Percentiles rank a stretch among this genome's conserved stretches.
Conservation (phyloP, 2,113 vertebrate species). For the Ciconia stormi region DNA sequence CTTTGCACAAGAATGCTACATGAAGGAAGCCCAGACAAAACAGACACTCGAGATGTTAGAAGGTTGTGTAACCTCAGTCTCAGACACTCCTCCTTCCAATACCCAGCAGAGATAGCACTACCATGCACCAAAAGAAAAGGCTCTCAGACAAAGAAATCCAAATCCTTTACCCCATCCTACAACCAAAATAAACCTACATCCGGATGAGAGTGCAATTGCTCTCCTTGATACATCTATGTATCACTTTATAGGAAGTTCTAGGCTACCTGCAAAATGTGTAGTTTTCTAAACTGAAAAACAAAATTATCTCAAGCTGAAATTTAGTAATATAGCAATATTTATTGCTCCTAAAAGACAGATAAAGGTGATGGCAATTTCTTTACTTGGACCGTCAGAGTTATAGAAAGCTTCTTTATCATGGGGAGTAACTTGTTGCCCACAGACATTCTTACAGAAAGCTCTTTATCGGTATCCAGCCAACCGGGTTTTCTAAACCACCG, state of each 20-base stretch:
- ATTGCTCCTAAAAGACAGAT: constrained; percentile 70
- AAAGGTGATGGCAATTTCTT: constrained; percentile 71
- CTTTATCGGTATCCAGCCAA: constrained; percentile 68
- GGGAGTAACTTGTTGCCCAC: constrained; percentile 50
- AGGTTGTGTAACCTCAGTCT: constrained; percentile 68
- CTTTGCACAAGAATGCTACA: constrained; percentile 78
- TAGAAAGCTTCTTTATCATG: not conserved
- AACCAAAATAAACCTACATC: not conserved
- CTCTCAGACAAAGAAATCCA: constrained; percentile 48
- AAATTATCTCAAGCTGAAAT: not conserved
- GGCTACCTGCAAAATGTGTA: not conserved
- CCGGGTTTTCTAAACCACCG: constrained; percentile 68
- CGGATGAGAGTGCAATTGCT: not conserved
- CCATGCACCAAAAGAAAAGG: constrained; percentile 48
- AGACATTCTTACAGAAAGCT: constrained; percentile 75
- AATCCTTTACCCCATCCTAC: not conserved
- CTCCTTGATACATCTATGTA: not conserved
- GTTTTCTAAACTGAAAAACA: not conserved
- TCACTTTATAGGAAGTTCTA: not conserved
- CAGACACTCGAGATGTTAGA: constrained; percentile 86
- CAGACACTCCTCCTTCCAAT: constrained; percentile 71
- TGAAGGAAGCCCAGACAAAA: constrained; percentile 87
- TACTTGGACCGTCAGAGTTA: constrained; percentile 48
- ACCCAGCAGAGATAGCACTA: constrained; percentile 61
- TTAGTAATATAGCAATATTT: not conserved